Evolutionary conservation across 2,888 invertebrate genomes (phyloP), one percentile per base, ranked within the genome.

Genomic region (Hofmannophila pseudospretella): DNA sequence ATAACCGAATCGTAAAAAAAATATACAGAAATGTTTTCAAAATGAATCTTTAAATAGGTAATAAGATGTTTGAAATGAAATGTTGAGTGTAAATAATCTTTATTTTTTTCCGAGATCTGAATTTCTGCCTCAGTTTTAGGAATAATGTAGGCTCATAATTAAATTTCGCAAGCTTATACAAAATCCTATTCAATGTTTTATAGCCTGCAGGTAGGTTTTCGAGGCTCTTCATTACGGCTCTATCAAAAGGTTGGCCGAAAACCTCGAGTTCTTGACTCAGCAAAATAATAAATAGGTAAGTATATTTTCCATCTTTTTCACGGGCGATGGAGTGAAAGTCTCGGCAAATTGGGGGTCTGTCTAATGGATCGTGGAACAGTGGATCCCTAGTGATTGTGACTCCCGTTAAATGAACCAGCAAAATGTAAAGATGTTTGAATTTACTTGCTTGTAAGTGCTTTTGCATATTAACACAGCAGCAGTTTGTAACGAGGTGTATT

Each of bases 291-390:
- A 57, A 54, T 27, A 34, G 13, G 32, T 9, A 12, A 34, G 32
- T 54, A 62, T 49, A 51, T 61, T 62, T 54, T 47, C 54, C 57
- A 62, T 49, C 57, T 57, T 62, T 52, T 56, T 44, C 44, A 38
- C 42, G 42, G 45, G 51, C 45, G 43, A 54, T 59, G 53, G 51
- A 45, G 49, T 41, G 49, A 41, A 40, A 47, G 54, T 61, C 56
- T 60, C 54, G 49, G 52, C 55, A 66, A 72, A 72, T 68, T 69
- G 67, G 68, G 66, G 63, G 55, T 52, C 61, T 60, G 65, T 61
- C 61, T 70, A 72, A 72, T 71, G 73, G 68, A 58, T 62, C 64
- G 67, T 63, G 58, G 52, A 61, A 47, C 57, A 51, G 51, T 44
- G 34, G 55, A 57, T 49, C 49, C 42, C 44, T 36, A 46, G 49